Evolutionary conservation across 2,888 invertebrate genomes (phyloP).

Genomic region (Chrysolina oricalcia): DNA sequence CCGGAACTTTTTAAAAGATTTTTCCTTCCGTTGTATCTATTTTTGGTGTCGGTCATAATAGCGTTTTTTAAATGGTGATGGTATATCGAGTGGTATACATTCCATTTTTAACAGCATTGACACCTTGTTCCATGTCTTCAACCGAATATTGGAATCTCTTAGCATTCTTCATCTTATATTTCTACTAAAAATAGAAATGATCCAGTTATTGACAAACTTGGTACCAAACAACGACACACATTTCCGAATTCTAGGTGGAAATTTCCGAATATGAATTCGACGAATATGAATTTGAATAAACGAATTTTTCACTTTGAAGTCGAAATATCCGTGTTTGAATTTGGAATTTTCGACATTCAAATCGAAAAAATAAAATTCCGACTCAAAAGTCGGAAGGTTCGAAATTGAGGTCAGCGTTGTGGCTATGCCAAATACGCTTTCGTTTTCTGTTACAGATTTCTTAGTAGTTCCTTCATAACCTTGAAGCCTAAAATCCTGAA

Average conservation of each 20-base stretch:
- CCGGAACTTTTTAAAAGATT: conserved; percentile 21
- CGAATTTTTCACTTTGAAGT: too few relatives aligned
- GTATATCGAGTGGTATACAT: conserved; percentile 35
- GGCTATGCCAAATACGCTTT: neutral
- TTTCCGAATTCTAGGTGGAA: too few relatives aligned
- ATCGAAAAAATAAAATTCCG: too few relatives aligned
- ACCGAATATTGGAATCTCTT: conserved; percentile 35
- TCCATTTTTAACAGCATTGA: conserved; percentile 32
- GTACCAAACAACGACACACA: too few relatives aligned
- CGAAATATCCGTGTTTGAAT: too few relatives aligned
- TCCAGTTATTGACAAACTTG: too few relatives aligned
- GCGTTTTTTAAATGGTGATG: conserved; percentile 42
- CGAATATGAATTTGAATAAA: too few relatives aligned
- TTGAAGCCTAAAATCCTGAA: conserved; percentile 64
- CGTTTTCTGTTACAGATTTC: conserved; percentile 44
- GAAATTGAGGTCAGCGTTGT: too few relatives aligned
- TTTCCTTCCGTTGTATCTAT: conserved; percentile 27
- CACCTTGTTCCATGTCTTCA: conserved; percentile 29
- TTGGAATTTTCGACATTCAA: too few relatives aligned
- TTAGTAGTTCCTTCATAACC: conserved; percentile 60
- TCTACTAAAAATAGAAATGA: conserved; percentile 19
- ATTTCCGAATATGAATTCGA: too few relatives aligned
- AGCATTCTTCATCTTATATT: conserved; percentile 28
- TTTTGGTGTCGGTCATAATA: conserved; percentile 38
- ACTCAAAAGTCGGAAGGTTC: too few relatives aligned